Evolutionary conservation across 2,888 invertebrate species (phyloP).

Genomic region (Synergus gifuensis): DNA sequence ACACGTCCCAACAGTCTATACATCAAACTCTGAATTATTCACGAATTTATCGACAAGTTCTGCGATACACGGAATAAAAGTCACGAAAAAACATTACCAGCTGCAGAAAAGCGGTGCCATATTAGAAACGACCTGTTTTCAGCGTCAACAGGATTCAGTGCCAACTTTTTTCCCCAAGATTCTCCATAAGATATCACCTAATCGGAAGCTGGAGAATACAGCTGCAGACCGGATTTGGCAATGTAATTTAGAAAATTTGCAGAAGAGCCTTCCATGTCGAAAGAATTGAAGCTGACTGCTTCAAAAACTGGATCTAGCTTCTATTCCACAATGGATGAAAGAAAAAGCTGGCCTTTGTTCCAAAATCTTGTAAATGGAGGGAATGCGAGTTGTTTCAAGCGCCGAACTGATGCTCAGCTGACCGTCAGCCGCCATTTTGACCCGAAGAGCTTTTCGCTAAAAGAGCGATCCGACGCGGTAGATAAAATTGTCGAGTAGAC

Average conservation of each 20-base stretch:
- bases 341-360: background rate
- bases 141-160: conserved; percentile 41
- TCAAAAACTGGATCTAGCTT: conserved; percentile 10
- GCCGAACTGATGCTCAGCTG: conserved; percentile 48
- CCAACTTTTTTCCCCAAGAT: conserved; percentile 17
- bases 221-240: conserved; percentile 20
- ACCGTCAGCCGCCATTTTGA: conserved; percentile 54
- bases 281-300: background rate
- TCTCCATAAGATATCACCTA: conserved; percentile 27
- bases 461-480: conserved; percentile 49
- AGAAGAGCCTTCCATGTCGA: background rate
- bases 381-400: background rate
- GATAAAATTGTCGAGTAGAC: conserved; percentile 64
- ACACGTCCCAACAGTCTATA: conserved; percentile 30
- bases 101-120: conserved; percentile 68
- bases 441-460: conserved; percentile 44
- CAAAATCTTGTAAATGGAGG: background rate
- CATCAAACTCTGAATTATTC: conserved; percentile 37
- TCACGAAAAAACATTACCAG: conserved; percentile 24
- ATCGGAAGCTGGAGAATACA: conserved; percentile 18
- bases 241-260: conserved; percentile 27
- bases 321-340: background rate
- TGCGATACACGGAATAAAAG: conserved; percentile 9
- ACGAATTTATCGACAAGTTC: conserved; percentile 19
- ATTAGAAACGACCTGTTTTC: conserved; percentile 67